Evolutionary conservation across 2,113 vertebrate species (phyloP), one percentile per base, ranked within the genome.

Genomic region (Catagonus wagneri): DNA sequence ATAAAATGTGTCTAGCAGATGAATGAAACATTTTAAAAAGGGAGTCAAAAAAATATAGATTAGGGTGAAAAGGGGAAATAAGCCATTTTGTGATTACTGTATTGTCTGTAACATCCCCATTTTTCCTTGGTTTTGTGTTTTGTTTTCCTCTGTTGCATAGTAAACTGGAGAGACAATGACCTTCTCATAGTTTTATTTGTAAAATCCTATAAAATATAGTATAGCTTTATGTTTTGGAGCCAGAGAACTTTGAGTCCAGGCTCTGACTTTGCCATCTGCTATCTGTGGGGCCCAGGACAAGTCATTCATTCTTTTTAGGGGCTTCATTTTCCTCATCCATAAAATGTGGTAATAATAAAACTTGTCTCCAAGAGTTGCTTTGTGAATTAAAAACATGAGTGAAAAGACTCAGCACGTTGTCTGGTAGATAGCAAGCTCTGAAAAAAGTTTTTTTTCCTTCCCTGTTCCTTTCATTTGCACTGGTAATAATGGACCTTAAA

Each of bases 321-420:
- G 88, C 17, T 54, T 92, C 44, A 92, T 88, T 85, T 65, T 93
- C 80, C 44, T 90, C 66, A 75, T 34, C 52, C 63, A 15, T 88
- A 83, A 91, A 88, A 76, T 72, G 61, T 93, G 39, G 10, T 89
- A 91, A 36, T 78, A 79, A 79, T 52, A 91, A 94, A 66, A 89
- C 9, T 17, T 79, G 52, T 79, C 75, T 79, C 32, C 23, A 32
- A 79, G 54, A 58, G 32, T n/a, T 79, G 76, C 12, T 58, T 36
- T 58, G 22, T 58, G 32, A 79, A 85, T 71, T 80, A 76, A 91
- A 93, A 94, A 85, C 27, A 50, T 61, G 36, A 90, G 2, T 72
- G 63, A 83, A 91, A 83, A 71, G 16, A 91, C 34, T 87, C 56
- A 66, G 50, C 63, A 93, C 2, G 7, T 29, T 90, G 14, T 79